Conservation (phyloP, 2,797 vertebrate species). For the Oophaga sylvatica region DNA sequence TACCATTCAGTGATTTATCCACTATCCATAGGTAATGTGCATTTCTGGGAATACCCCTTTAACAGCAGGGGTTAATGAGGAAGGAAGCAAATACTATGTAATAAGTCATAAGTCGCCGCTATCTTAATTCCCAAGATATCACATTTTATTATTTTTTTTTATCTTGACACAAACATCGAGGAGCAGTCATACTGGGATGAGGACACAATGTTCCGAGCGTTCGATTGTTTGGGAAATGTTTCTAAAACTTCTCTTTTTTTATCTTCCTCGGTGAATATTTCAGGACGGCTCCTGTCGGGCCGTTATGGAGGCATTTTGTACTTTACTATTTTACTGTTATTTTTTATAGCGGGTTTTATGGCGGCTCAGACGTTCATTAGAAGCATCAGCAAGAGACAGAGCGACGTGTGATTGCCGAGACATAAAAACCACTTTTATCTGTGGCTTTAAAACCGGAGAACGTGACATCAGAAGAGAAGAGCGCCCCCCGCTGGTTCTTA, state of each 20-base stretch:
- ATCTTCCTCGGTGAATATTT: background rate
- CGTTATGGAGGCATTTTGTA: conserved; percentile 15
- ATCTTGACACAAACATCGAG: conserved; percentile 17
- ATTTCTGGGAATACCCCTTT: no score
- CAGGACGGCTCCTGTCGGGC: background rate
- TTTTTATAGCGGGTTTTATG: conserved; percentile 9
- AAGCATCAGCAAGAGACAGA: background rate
- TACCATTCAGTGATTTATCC: no score
- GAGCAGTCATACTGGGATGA: conserved; percentile 3
- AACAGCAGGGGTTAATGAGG: background rate
- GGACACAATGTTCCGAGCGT: conserved; percentile 30
- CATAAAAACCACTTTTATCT: background rate
- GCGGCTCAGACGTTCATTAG: background rate
- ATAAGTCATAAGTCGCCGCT: background rate
- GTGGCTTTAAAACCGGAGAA: no score
- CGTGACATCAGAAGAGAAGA: background rate
- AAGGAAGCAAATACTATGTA: background rate
- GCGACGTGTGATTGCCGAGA: background rate
- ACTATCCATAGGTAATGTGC: no score
- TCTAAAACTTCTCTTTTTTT: background rate
- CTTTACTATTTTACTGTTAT: background rate
- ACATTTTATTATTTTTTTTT: background rate
- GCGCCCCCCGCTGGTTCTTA: background rate
- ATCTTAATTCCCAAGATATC: conserved; percentile 12
- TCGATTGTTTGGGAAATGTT: background rate